A percentile compares a stretch with the other conserved stretches of the same genome.
Evolutionary conservation across 30 jellyfish, hydroid and myxozoan species (phyloP).

Genomic region (Aurelia aurita): DNA sequence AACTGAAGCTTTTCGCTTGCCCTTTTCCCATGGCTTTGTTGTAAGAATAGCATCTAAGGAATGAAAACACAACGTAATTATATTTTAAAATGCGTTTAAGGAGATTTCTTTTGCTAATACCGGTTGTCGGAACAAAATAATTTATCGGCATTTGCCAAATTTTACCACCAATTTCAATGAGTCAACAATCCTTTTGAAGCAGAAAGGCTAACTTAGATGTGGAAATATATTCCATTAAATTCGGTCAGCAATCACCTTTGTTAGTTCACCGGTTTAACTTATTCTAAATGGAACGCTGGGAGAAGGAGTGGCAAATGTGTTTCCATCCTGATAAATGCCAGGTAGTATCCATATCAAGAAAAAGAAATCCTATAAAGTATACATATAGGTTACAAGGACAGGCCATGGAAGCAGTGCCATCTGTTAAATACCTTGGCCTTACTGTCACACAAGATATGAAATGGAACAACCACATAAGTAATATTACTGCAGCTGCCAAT

Average conservation of each 20-base stretch:
- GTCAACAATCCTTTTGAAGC: no score
- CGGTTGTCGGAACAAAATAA: no score
- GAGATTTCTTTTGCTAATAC: no score
- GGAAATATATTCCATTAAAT: no score
- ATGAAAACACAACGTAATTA: not conserved
- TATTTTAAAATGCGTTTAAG: no score
- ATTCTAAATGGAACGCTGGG: conserved; percentile 49
- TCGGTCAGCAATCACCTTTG: no score
- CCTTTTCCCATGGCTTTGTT: conserved; percentile 41
- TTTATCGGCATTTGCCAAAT: no score
- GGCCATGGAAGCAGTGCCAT: conserved; percentile 8
- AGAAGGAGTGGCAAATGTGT: no score
- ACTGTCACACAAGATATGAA: not conserved
- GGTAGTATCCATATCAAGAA: conserved; percentile 43
- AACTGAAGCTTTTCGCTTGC: conserved; percentile 7
- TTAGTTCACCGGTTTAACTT: no score
- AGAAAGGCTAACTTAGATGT: no score
- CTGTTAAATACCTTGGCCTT: not conserved
- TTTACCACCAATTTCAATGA: no score
- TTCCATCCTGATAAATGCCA: conserved; percentile 38
- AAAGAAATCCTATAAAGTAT: conserved; percentile 6
- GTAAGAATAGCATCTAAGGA: conserved; percentile 22
- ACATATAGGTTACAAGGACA: conserved; percentile 21
- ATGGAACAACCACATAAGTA: not conserved
- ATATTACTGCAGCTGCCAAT: not conserved